Conservation (phyloP, 2,888 invertebrate species). For the Polylopha cassiicola region DNA sequence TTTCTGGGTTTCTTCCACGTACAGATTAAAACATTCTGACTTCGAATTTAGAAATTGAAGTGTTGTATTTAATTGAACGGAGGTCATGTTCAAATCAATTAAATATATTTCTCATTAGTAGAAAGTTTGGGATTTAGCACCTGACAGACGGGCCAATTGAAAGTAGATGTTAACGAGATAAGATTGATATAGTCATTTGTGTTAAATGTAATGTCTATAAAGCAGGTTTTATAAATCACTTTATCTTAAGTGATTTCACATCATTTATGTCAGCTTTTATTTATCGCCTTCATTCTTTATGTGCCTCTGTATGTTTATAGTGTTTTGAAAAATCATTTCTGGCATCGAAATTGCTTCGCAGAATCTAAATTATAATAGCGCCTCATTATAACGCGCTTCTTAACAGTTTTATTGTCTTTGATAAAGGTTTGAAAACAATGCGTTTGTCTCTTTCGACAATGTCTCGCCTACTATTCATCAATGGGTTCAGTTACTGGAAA, state of each 20-base stretch:
- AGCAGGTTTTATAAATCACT: constrained; percentile 11
- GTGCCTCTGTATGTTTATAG: no score
- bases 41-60: constrained; percentile 41
- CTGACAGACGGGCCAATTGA: constrained; percentile 41
- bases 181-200: constrained; percentile 8
- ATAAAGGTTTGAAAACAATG: constrained; percentile 49
- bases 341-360: no score
- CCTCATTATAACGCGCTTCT: no score
- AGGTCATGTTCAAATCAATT: constrained; percentile 44
- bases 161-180: constrained; percentile 25
- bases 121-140: constrained; percentile 39
- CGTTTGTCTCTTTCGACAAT: constrained; percentile 58
- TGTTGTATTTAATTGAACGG: constrained; percentile 35
- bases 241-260: constrained; percentile 17
- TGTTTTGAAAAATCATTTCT: no score
- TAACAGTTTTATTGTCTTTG: no score
- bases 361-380: no score
- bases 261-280: constrained; percentile 11
- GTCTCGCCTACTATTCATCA: constrained; percentile 62
- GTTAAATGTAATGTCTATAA: constrained; percentile 12
- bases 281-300: background rate
- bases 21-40: constrained; percentile 14
- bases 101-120: constrained; percentile 40
- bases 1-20: constrained; percentile 12
- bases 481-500: constrained; percentile 64